Percentiles rank a stretch among this genome's conserved stretches.
Evolutionary conservation across 1,140 invertebrate species (phyloP).

Genomic region (Drosophila nasuta): DNA sequence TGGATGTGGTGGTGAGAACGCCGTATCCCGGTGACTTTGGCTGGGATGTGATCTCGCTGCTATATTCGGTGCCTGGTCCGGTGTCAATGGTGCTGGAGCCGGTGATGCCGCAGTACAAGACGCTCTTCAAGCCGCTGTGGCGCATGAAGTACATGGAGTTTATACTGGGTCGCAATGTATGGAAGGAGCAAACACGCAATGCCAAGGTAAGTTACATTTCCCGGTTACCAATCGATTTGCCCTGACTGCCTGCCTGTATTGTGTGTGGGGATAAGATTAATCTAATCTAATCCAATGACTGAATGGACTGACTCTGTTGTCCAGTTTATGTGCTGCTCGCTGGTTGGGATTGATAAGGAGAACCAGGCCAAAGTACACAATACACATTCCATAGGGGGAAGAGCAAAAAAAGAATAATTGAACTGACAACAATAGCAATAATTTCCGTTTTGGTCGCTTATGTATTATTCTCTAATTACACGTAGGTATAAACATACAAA

Average conservation of each 20-base stretch:
- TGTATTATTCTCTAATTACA: conserved; percentile 73
- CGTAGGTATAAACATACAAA: conserved; percentile 47
- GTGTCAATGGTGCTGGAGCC: background rate
- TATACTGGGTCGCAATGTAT: background rate
- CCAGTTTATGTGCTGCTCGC: too few relatives aligned
- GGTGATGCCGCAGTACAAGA: conserved; percentile 5
- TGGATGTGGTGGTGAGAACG: conserved; percentile 1
- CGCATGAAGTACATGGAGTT: conserved; percentile 21
- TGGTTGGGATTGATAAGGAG: background rate
- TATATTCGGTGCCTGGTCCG: background rate
- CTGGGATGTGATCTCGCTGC: conserved; percentile 13
- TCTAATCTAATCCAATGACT: conserved; percentile 40
- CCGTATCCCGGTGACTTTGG: conserved; percentile 10
- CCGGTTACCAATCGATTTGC: background rate
- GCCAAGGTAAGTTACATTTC: conserved; percentile 1
- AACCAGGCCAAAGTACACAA: too few relatives aligned
- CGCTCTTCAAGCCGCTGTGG: conserved; percentile 8
- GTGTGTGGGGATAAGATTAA: conserved; percentile 41
- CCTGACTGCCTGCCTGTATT: too few relatives aligned
- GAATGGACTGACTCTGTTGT: too few relatives aligned
- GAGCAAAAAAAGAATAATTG: background rate
- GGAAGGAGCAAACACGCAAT: conserved; percentile 4
- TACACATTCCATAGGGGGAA: too few relatives aligned
- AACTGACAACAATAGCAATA: conserved; percentile 3
- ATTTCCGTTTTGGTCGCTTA: conserved; percentile 51